A percentile compares a stretch with the other conserved stretches of the same genome.
Conservation (phyloP, 2,888 invertebrate genomes). For the Apodemia duryi region DNA sequence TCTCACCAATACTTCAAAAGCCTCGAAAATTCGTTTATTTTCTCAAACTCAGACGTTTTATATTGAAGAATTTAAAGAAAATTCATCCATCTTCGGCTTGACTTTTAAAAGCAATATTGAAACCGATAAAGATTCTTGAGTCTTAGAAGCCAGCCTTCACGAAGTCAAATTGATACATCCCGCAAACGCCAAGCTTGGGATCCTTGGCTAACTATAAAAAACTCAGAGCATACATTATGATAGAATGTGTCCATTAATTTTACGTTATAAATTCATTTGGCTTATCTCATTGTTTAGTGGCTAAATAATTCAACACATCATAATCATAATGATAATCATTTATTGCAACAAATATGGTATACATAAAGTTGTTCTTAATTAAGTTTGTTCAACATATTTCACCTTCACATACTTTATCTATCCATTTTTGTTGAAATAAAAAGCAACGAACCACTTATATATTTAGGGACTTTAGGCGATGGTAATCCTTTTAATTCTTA, state of each 20-base stretch:
- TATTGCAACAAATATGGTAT: too few species aligned
- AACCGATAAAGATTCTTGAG: slow-evolving; percentile 12
- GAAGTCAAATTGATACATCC: slow-evolving; percentile 13
- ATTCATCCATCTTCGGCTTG: slow-evolving; percentile 13
- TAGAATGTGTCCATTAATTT: background rate
- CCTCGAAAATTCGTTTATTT: slow-evolving; percentile 8
- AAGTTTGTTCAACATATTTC: too few species aligned
- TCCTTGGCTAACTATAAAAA: slow-evolving; percentile 10
- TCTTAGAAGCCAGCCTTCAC: slow-evolving; percentile 12
- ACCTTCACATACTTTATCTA: too few species aligned
- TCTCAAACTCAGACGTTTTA: slow-evolving; percentile 8
- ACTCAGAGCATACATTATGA: background rate
- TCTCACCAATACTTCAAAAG: slow-evolving; percentile 6
- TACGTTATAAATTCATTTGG: background rate
- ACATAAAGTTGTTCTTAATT: too few species aligned
- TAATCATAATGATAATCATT: too few species aligned
- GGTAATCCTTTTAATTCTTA: too few species aligned
- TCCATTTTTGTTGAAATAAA: too few species aligned
- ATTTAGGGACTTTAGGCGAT: too few species aligned
- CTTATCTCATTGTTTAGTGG: too few species aligned
- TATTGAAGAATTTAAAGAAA: slow-evolving; percentile 11
- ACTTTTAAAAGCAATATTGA: slow-evolving; percentile 14
- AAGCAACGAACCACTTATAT: too few species aligned
- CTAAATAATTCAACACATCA: too few species aligned
- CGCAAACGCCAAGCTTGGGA: slow-evolving; percentile 9